Conservation (phyloP, 35 echinoderm and acorn worm genomes). For the Apostichopus californicus region DNA sequence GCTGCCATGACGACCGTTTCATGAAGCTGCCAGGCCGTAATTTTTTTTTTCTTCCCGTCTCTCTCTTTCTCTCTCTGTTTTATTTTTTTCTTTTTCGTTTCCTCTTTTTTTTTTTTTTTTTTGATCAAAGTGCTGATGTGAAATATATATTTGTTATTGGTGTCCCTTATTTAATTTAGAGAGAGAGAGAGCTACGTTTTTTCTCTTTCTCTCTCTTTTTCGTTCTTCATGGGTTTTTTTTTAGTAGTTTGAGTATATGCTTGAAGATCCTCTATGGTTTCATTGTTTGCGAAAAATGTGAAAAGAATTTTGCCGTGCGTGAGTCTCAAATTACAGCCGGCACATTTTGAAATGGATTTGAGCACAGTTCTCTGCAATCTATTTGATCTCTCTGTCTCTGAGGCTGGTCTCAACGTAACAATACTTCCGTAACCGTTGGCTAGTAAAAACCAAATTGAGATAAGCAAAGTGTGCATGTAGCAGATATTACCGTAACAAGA, state of each 20-base stretch:
- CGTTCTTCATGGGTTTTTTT: too few relatives aligned
- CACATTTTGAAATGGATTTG: background rate
- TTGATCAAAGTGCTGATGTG: constrained; percentile 13
- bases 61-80: too few relatives aligned
- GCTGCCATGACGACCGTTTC: background rate
- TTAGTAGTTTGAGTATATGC: constrained; percentile 4
- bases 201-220: background rate
- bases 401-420: too few relatives aligned
- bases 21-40: constrained; percentile 44
- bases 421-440: too few relatives aligned
- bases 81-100: too few relatives aligned
- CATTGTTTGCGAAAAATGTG: background rate
- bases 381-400: too few relatives aligned
- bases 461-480: too few relatives aligned
- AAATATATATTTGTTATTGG: constrained; percentile 41
- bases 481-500: too few relatives aligned
- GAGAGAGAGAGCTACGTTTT: background rate
- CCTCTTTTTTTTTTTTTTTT: too few relatives aligned
- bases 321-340: background rate
- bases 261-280: background rate
- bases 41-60: background rate
- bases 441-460: too few relatives aligned
- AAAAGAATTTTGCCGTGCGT: background rate
- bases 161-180: constrained; percentile 50
- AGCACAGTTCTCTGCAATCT: too few relatives aligned